Evolutionary conservation across 2,888 invertebrate genomes (phyloP).

Genomic region (Athetis lepigone): DNA sequence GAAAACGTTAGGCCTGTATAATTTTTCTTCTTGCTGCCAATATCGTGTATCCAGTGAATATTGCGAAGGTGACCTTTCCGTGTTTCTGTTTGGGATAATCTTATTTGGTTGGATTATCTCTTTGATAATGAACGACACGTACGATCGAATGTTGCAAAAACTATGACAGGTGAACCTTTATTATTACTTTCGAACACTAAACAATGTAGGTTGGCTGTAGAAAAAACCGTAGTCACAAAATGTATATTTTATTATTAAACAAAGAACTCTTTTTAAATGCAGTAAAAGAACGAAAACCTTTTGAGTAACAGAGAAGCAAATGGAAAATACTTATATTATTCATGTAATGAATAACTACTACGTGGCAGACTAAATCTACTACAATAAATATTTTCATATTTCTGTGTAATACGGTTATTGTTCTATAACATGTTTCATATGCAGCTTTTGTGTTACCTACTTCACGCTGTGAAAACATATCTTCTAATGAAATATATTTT

Average conservation of each 20-base stretch:
- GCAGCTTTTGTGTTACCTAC: conserved; percentile 31
- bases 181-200: background rate
- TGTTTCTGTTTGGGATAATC: conserved; percentile 23
- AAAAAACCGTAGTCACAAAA: background rate
- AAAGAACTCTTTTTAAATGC: conserved; percentile 1
- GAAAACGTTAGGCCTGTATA: conserved; percentile 18
- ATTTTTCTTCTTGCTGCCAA: conserved; percentile 14
- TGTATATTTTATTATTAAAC: too few relatives aligned
- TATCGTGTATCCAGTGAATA: conserved; percentile 15
- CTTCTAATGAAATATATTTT: background rate
- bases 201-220: background rate
- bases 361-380: conserved; percentile 11
- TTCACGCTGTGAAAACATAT: conserved; percentile 18
- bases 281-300: conserved; percentile 5
- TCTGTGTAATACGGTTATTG: conserved; percentile 24
- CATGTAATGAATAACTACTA: conserved; percentile 12
- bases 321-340: conserved; percentile 33
- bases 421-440: conserved; percentile 36
- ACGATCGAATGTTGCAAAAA: conserved; percentile 3
- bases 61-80: conserved; percentile 27
- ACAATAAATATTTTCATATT: conserved; percentile 48
- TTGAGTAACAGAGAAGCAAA: conserved; percentile 14
- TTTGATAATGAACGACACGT: conserved; percentile 26
- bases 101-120: conserved; percentile 18
- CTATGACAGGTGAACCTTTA: background rate